Base-by-base conservation (phyloP, 2,113 vertebrate genomes). In the Pachycephala philippinensis region DNA sequence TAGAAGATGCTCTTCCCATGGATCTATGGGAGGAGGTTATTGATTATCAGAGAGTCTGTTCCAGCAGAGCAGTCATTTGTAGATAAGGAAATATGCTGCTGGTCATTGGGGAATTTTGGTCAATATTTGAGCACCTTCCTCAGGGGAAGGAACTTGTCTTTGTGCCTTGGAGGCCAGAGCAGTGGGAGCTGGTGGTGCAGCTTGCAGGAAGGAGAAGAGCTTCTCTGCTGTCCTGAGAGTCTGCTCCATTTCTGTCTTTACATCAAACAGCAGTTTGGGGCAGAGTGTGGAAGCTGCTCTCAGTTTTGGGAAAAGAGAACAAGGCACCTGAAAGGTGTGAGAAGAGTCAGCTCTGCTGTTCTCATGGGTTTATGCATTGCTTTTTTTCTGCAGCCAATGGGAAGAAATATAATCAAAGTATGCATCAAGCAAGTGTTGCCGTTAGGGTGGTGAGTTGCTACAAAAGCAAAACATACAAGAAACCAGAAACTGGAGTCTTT, bases 361-460 rank as follows among this genome's bases (percentile, higher is more conserved):
- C 28, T 49, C 42, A 14, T 0, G 53, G 21, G 53, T 37, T 30
- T 44, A 35, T 1, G 0, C 11, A 2, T 20, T 4, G 9, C 12
- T 69, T 23, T 45, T 54, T 81, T 39, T 42, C 60, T 39, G 13
- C 35, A 64, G 40, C 54, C 6, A 8, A 4, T 4, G 14, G 39
- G 66, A 76, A 68, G 49, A 20, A 69, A 54, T 6, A 37, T 7
- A 59, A 50, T 23, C 21, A 63, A 64, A 50, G 17, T 6, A 16
- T 9, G 23, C 19, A 23, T 20, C 26, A n/a, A 68, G 16, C 37
- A 21, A 64, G 33, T 24, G 69, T 54, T 84, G 68, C 68, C 50
- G 3, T 24, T 17, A 13, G 10, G 23, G 27, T 4, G 3, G 44
- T 35, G 40, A 70, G 33, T 13, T 40, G 30, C 52, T 60, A 56